These are phyloP conservation scores for Platynereis dumerilii DNA, from an alignment of 2,888 invertebrate species.

Conservation along the genomic window DNA sequence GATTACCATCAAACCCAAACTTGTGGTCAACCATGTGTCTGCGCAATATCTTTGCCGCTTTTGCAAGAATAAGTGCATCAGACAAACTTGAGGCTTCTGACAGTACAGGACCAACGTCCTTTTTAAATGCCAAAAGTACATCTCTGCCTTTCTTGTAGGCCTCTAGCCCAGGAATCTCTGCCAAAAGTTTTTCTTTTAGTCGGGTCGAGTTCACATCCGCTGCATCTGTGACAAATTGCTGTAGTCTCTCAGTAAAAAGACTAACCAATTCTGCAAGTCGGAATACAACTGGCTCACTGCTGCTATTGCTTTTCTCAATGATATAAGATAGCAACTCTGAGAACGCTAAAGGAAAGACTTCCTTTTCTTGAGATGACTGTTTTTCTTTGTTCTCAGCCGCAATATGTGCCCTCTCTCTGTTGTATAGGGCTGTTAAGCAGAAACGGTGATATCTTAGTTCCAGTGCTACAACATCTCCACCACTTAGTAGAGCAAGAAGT, in stretches of 20 bases:
- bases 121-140: constrained; percentile 7
- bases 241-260: neutral
- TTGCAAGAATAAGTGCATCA: constrained; percentile 38
- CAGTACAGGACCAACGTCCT: neutral
- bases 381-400: too few species aligned
- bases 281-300: too few species aligned
- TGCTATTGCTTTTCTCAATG: too few species aligned
- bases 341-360: too few species aligned
- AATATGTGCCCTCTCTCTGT: too few species aligned
- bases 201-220: constrained; percentile 5
- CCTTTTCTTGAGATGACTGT: too few species aligned
- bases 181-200: constrained; percentile 1
- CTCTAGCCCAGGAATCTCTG: constrained; percentile 6
- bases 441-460: neutral
- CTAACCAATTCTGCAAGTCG: constrained; percentile 6
- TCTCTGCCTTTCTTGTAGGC: constrained; percentile 1
- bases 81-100: constrained; percentile 6
- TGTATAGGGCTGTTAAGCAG: constrained; percentile 5
- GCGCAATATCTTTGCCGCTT: constrained; percentile 38
- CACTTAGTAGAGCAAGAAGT: constrained; percentile 9
- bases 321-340: too few species aligned
- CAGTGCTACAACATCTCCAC: constrained; percentile 8
- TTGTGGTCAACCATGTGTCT: constrained; percentile 30
- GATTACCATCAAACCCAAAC: constrained; percentile 33
- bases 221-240: neutral